A percentile compares a stretch with the other conserved stretches of the same genome.
phyloP scores from a whole-genome alignment of 2,888 invertebrate species.

The Amphipyra tragopoginis region DNA sequence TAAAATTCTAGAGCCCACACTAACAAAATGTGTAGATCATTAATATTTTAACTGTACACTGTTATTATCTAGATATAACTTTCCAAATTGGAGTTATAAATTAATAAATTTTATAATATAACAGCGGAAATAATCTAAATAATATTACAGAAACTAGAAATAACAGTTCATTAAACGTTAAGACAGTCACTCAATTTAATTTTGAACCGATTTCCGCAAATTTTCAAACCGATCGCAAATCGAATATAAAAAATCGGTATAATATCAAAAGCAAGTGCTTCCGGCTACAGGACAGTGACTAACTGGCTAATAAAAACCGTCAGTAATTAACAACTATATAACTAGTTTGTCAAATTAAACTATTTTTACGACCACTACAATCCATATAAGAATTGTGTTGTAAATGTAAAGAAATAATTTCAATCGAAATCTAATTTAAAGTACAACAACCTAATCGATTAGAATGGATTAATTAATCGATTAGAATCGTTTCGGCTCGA shows the following conservation, averaged over 20 bases:
- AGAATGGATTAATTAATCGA: constrained; percentile 70
- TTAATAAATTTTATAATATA: constrained; percentile 31
- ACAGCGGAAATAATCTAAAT: constrained; percentile 50
- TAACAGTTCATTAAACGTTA: constrained; percentile 22
- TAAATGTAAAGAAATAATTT: constrained; percentile 64
- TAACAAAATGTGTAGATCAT: constrained; percentile 1
- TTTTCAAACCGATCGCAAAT: constrained; percentile 25
- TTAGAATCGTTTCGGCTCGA: constrained; percentile 63
- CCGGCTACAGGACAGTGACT: constrained; percentile 26
- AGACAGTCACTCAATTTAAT: constrained; percentile 10
- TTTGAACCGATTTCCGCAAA: constrained; percentile 49
- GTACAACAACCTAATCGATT: constrained; percentile 75
- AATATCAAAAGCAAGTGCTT: constrained; percentile 43
- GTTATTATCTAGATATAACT: constrained; percentile 28
- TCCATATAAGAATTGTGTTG: constrained; percentile 55
- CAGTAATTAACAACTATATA: constrained; percentile 38
- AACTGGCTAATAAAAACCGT: constrained; percentile 37
- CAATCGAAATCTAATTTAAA: constrained; percentile 71
- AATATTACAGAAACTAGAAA: constrained; percentile 21
- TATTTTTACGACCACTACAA: constrained; percentile 46
- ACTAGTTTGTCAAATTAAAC: constrained; percentile 56
- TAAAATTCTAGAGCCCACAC: constrained; percentile 2
- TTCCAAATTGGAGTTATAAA: constrained; percentile 38
- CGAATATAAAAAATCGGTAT: constrained; percentile 34
- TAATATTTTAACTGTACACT: constrained; percentile 12